Percentiles rank a stretch among this genome's conserved stretches.
Conservation (phyloP, 2,797 vertebrate genomes). For the Pseudotriccus pelzelni region DNA sequence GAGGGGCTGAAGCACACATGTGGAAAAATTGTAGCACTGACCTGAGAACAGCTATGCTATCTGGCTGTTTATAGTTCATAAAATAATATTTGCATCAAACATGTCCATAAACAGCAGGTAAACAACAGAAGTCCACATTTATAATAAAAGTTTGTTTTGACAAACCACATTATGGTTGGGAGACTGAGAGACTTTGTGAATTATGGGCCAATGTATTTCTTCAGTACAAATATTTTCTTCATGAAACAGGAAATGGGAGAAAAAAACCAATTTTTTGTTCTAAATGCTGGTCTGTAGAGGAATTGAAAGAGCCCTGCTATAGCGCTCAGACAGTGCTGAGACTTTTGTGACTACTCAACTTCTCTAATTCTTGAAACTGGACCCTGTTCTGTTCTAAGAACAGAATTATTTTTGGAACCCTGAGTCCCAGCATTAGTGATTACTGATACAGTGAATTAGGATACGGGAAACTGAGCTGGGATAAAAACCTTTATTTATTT, state of each 20-base stretch:
- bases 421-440: neutral
- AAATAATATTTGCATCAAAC: neutral
- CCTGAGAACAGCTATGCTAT: neutral
- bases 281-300: neutral
- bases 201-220: neutral
- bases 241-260: neutral
- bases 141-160: neutral
- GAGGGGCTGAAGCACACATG: neutral
- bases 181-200: neutral
- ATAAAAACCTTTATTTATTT: neutral
- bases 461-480: neutral
- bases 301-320: constrained; percentile 15
- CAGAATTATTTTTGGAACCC: neutral
- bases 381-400: neutral
- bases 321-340: neutral
- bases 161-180: neutral
- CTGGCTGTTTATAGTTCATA: neutral
- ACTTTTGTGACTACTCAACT: neutral
- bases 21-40: neutral
- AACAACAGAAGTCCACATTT: neutral
- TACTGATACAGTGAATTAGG: neutral
- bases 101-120: neutral
- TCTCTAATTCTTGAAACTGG: constrained; percentile 12
- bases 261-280: neutral
- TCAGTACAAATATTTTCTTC: neutral